phyloP scores from a whole-genome alignment of 2,888 invertebrate genomes.

The Pteria penguin region DNA sequence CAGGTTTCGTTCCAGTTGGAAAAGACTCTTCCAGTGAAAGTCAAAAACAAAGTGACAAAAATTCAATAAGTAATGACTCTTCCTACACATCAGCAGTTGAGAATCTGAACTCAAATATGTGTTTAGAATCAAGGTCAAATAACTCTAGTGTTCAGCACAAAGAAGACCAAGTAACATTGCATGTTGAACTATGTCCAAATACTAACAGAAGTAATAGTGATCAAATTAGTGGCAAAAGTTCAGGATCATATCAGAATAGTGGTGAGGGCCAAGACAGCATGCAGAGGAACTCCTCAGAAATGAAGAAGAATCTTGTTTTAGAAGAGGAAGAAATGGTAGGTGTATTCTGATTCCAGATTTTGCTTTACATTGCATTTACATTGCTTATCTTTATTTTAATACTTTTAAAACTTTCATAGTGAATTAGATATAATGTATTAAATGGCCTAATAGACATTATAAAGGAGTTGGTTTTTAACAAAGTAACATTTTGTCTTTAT shows the following conservation, averaged over 20 bases:
- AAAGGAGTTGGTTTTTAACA: too few species aligned
- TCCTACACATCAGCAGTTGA: neutral
- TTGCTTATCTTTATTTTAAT: too few species aligned
- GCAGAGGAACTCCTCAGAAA: neutral
- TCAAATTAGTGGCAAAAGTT: neutral
- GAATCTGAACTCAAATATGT: neutral
- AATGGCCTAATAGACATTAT: too few species aligned
- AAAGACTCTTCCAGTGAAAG: neutral
- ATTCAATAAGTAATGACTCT: neutral
- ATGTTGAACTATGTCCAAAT: neutral
- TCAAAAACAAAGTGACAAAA: neutral
- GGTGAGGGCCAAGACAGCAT: too few species aligned
- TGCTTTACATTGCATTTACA: too few species aligned
- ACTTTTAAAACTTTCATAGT: too few species aligned
- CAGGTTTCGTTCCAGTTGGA: neutral
- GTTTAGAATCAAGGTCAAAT: neutral
- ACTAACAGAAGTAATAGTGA: neutral
- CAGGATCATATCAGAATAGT: neutral
- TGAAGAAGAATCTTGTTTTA: neutral
- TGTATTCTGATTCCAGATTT: too few species aligned
- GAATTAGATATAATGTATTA: too few species aligned
- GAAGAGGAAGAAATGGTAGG: neutral
- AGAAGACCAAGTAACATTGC: neutral
- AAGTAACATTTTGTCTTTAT: too few species aligned
- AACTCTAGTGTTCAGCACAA: neutral